A percentile compares a stretch with the other conserved stretches of the same genome.
These are phyloP conservation scores for Oxygymnocypris stewartii DNA, from an alignment of 2,113 vertebrate genomes.

Conservation along the genomic window DNA sequence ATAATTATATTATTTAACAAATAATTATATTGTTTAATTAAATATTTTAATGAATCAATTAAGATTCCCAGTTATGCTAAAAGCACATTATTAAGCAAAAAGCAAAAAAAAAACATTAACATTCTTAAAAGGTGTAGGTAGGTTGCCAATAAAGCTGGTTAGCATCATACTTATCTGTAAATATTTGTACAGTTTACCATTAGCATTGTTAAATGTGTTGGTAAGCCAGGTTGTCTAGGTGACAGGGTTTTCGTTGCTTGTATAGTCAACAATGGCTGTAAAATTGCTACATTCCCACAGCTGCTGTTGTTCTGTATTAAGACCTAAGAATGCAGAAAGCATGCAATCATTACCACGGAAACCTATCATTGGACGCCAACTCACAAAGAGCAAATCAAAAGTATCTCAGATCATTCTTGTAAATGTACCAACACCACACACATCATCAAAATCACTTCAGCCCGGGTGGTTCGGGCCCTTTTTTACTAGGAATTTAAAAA, in stretches of 20 bases:
- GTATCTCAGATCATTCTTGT: constrained; percentile 10
- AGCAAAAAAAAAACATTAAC: not conserved
- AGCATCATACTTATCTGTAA: constrained; percentile 18
- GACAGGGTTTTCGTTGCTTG: constrained; percentile 26
- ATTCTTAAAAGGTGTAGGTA: not conserved
- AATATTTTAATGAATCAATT: not conserved
- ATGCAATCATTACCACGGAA: constrained; percentile 47
- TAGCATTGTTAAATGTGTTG: constrained; percentile 36
- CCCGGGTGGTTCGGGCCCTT: not conserved
- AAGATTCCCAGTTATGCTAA: not conserved
- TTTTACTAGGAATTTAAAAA: not conserved
- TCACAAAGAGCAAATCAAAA: constrained; percentile 30
- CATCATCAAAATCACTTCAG: constrained; percentile 14
- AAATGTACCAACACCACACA: not conserved
- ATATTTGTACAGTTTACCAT: constrained; percentile 54
- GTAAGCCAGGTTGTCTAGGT: constrained; percentile 39
- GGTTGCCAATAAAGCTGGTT: not conserved
- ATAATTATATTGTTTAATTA: not conserved
- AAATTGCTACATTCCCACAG: constrained; percentile 46
- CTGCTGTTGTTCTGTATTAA: constrained; percentile 31
- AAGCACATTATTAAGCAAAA: not conserved
- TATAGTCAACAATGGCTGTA: constrained; percentile 49
- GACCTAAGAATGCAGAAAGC: constrained; percentile 39
- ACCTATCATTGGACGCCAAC: constrained; percentile 32
- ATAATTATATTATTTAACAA: not conserved